These are phyloP conservation scores for Diplazon laetatorius DNA, from an alignment of 2,888 invertebrate genomes.

Conservation along the genomic window DNA sequence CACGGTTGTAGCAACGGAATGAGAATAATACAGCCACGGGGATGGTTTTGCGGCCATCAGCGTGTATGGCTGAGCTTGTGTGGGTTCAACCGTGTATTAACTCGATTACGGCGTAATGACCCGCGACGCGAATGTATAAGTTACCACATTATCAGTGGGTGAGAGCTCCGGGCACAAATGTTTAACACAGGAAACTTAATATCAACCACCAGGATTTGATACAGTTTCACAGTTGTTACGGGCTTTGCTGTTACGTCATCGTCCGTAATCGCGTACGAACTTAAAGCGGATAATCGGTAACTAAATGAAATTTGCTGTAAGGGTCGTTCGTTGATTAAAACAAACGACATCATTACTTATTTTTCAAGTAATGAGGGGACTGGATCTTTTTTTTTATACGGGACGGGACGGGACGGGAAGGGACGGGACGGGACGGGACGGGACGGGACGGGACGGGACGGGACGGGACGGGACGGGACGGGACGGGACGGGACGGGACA, in stretches of 20 bases:
- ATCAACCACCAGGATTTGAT: constrained; percentile 30
- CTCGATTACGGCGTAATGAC: constrained; percentile 64
- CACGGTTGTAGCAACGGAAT: constrained; percentile 3
- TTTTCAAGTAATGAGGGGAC: background rate
- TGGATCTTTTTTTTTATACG: no score
- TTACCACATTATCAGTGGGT: constrained; percentile 53
- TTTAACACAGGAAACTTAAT: constrained; percentile 61
- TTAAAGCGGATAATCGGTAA: constrained; percentile 10
- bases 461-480: no score
- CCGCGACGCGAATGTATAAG: constrained; percentile 62
- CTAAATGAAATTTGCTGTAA: background rate
- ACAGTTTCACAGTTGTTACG: background rate
- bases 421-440: no score
- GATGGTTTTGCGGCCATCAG: constrained; percentile 27
- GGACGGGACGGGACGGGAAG: no score
- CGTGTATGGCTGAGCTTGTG: background rate
- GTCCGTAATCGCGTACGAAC: background rate
- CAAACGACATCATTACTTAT: background rate
- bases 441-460: no score
- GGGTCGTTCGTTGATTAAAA: background rate
- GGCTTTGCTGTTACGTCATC: background rate
- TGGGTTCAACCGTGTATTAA: constrained; percentile 57
- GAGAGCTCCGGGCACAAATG: constrained; percentile 22
- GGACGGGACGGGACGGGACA: no score
- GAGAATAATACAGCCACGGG: background rate